Evolutionary conservation across 1,140 invertebrate species (phyloP), one percentile per base, ranked within the genome.

Genomic region (Mycetomoellerius zeteki): DNA sequence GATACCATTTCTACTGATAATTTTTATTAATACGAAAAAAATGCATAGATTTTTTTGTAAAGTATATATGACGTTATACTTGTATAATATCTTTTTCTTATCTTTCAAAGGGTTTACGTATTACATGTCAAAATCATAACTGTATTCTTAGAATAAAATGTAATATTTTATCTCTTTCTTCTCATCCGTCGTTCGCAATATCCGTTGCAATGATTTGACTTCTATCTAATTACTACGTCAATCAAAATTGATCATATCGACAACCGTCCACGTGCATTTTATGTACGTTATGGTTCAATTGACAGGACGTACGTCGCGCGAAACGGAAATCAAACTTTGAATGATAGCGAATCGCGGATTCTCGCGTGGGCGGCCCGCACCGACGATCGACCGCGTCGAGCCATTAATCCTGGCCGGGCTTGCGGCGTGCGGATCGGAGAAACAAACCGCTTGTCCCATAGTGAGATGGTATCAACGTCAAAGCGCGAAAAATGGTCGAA

Each of bases 391-490:
- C 85, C 76, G 50, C 85, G 67, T 71, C 72, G 71, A 47, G 56
- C 58, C 84, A 86, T 88, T 88, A 86, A 88, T 86, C 67, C 73
- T 65, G 33, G 21, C 16, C 33, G 33, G 52, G 78, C 80, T 60
- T 75, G 87, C 69, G 87, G 75, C 67, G 87, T 64, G 72, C 54
- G 65, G 78, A 72, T 62, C 72, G 75, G 86, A 80, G 65, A 90
- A 92, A 92, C 87, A 91, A 92, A 88, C 91, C 88, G 47, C 81
- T 76, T 85, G 86, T 85, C 81, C 86, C 69, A 54, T 85, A 47
- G 86, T 58, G 81, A 76, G 86, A 85, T 85, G 69, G 27, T 87
- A 87, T 87, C 86, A 67, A 87, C 62, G 81, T 86, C 71, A 72
- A 75, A 69, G 82, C 72, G 64, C 86, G 81, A 87, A 85, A 87